Percentiles rank a stretch among this genome's conserved stretches.
phyloP scores from a whole-genome alignment of 2,113 vertebrate genomes.

The Mola mola region DNA sequence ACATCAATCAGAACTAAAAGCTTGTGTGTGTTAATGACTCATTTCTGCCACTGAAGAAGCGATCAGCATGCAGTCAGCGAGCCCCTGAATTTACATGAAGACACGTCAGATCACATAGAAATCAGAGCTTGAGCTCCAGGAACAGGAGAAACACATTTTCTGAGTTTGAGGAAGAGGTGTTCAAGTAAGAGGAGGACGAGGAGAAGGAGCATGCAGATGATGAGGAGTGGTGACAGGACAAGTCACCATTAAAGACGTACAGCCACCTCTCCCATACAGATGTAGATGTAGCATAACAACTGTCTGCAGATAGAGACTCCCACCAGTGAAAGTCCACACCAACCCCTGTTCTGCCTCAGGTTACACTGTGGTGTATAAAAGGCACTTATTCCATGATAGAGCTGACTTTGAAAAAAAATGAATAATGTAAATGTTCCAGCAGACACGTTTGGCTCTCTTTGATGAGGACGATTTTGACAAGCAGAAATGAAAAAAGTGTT shows the following conservation, averaged over 20 bases:
- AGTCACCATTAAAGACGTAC: not conserved
- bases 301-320: constrained; percentile 16
- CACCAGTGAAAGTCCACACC: constrained; percentile 66
- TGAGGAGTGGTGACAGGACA: too few relatives aligned
- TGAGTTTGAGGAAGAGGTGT: too few relatives aligned
- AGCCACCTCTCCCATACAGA: constrained; percentile 5
- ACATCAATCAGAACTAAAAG: too few relatives aligned
- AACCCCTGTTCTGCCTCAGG: constrained; percentile 38
- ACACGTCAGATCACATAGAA: too few relatives aligned
- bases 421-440: not conserved
- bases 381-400: constrained; percentile 15
- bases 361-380: constrained; percentile 39
- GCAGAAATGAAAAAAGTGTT: not conserved
- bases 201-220: too few relatives aligned
- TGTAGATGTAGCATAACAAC: constrained; percentile 1
- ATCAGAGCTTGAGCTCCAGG: too few relatives aligned
- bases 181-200: too few relatives aligned
- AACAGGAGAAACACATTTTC: too few relatives aligned
- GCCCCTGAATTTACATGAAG: too few relatives aligned
- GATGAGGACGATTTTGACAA: not conserved
- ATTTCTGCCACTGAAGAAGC: too few relatives aligned
- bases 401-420: constrained; percentile 3
- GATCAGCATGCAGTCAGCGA: too few relatives aligned
- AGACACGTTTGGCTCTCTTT: not conserved
- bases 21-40: too few relatives aligned